Percentiles rank a stretch among this genome's conserved stretches.
These are phyloP conservation scores for Thereva unica DNA, from an alignment of 2,888 invertebrate species.

Conservation along the genomic window DNA sequence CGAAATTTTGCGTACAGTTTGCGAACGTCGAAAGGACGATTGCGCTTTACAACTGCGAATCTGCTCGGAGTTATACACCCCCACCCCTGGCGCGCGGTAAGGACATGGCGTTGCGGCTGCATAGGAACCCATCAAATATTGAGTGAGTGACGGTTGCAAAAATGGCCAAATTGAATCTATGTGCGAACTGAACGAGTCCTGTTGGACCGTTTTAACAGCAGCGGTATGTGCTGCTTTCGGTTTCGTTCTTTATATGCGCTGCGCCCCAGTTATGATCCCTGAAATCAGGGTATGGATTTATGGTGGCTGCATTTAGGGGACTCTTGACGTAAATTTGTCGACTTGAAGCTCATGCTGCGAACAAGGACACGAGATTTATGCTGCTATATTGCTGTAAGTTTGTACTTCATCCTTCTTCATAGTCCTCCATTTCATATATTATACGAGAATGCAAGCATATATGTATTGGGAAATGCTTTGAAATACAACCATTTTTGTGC, in stretches of 20 bases:
- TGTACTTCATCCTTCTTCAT: background rate
- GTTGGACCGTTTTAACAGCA: too few species aligned
- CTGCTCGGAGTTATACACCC: background rate
- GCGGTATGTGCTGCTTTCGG: background rate
- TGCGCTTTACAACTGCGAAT: background rate
- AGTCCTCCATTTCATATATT: too few species aligned
- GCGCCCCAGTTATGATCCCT: slow-evolving; percentile 17
- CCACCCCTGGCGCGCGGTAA: background rate
- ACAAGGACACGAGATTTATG: slow-evolving; percentile 3
- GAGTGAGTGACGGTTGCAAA: slow-evolving; percentile 27
- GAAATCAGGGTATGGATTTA: background rate
- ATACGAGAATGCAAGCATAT: too few species aligned
- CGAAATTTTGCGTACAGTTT: slow-evolving; percentile 3
- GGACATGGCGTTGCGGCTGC: background rate
- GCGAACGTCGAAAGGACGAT: background rate
- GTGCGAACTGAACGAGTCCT: background rate
- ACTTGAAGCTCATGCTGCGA: background rate
- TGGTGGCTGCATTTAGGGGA: background rate
- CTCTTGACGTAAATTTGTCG: slow-evolving; percentile 10
- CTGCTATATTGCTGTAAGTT: background rate
- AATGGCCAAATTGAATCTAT: slow-evolving; percentile 13
- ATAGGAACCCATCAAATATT: background rate
- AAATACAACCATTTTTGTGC: too few species aligned
- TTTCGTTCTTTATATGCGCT: background rate
- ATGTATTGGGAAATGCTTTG: too few species aligned